Evolutionary conservation across 2,113 vertebrate genomes (phyloP), one percentile per base, ranked within the genome.

Genomic region (Esox niger): DNA sequence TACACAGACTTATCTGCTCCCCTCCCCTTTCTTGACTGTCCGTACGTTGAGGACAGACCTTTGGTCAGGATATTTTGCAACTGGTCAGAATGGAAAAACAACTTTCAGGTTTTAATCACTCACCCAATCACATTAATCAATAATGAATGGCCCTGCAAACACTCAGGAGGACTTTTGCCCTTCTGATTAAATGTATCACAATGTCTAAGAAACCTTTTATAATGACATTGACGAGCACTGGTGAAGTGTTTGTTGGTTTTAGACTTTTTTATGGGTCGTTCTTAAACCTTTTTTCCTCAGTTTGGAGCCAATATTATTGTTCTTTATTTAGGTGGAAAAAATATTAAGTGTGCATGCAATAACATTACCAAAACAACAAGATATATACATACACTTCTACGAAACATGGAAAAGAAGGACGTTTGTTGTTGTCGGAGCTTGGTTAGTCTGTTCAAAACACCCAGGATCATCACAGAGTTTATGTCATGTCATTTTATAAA

Each of bases 11-110:
- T 32, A 9, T n/a, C 29, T 43, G 1, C 55, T 15, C 21, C 11
- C 46, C 2, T 38, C 38, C 43, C 8, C 63, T 26, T 9, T 9
- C 17, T 17, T 17, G 4, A 27, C 54, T 60, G 23, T 30, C 38
- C 20, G 20, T 23, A 21, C 63, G 3, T 43, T n/a, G 8, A 2
- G 17, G 5, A 4, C 35, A 59, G 62, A 82, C 65, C 80, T 84
- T 85, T 78, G 75, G 23, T 68, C 74, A 0, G 7, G 17, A 9
- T 63, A n/a, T 81, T 82, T 79, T 76, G 54, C 5, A 78, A 83
- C 17, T 46, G n/a, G 15, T 3, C 46, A 25, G 29, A 60, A 7
- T 29, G n/a, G 10, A 66, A 55, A 3, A 57, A 67, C 65, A 73
- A 31, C 35, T 2, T n/a, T n/a, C 13, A 20, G 49, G 15, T 60